Conservation (phyloP, 1,140 invertebrate genomes). For the Oppia nitens region DNA sequence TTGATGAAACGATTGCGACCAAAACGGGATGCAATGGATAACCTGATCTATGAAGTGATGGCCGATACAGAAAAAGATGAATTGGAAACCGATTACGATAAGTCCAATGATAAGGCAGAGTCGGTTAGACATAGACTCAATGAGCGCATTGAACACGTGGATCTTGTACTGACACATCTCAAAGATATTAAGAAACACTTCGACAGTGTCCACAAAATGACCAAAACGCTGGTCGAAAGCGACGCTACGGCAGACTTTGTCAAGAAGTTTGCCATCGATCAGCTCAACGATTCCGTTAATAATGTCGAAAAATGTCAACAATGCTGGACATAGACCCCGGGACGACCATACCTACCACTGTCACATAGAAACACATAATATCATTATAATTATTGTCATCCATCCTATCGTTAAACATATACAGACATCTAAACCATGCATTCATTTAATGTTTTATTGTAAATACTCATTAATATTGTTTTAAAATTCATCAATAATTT, state of each 20-base stretch:
- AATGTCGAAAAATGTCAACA: neutral
- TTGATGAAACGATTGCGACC: neutral
- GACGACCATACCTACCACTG: neutral
- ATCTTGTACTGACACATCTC: neutral
- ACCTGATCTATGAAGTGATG: conserved; percentile 6
- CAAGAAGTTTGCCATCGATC: neutral
- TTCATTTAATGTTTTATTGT: no score
- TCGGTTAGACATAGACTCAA: neutral
- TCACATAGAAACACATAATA: neutral
- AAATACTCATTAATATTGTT: no score
- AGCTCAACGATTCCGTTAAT: conserved; percentile 1
- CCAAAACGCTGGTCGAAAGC: conserved; percentile 1
- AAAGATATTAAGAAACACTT: conserved; percentile 1
- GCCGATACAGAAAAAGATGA: neutral
- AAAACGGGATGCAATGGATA: conserved; percentile 1
- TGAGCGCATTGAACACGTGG: neutral
- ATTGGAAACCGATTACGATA: neutral
- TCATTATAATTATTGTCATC: neutral
- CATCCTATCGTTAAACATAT: neutral
- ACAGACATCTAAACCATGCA: no score
- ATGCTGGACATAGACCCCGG: neutral
- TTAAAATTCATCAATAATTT: no score
- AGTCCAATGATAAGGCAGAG: neutral
- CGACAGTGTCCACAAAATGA: neutral
- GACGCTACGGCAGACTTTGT: neutral